These are phyloP conservation scores for Hiodon tergisus DNA, from an alignment of 2,113 vertebrate species.

Conservation along the genomic window DNA sequence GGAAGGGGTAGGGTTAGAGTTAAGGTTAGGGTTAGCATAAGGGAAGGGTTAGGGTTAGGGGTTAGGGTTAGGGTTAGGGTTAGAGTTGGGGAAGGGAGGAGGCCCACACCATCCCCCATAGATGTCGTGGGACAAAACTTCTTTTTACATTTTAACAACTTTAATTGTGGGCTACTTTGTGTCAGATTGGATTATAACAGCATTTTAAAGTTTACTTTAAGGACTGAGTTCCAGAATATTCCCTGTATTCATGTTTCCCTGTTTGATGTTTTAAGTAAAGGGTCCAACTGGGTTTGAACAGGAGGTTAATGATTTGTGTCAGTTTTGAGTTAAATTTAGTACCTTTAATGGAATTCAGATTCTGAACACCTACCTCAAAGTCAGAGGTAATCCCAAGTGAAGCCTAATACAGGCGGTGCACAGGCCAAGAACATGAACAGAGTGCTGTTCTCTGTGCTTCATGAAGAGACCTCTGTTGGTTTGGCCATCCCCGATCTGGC, in stretches of 20 bases:
- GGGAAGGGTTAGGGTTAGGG: no score
- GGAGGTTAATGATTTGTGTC: background rate
- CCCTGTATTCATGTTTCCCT: background rate
- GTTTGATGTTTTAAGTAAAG: background rate
- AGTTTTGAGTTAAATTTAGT: background rate
- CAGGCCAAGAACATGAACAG: background rate
- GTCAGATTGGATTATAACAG: no score
- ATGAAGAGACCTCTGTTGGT: slow-evolving; percentile 10
- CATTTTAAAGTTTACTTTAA: background rate
- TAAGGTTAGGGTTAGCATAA: no score
- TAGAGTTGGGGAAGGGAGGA: no score
- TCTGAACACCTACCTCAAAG: slow-evolving; percentile 1
- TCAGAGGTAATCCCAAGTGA: background rate
- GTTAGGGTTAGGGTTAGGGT: no score
- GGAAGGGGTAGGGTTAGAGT: no score
- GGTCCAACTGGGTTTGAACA: background rate
- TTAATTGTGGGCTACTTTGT: no score
- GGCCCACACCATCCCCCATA: no score
- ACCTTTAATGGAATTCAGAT: background rate
- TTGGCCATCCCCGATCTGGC: background rate
- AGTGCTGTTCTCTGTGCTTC: background rate
- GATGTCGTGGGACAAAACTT: no score
- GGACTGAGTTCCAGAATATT: background rate
- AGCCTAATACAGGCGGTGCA: slow-evolving; percentile 2
- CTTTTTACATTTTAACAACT: no score